Evolutionary conservation across 2,888 invertebrate species (phyloP), one percentile per base, ranked within the genome.

Genomic region (Nomada lathburiana): DNA sequence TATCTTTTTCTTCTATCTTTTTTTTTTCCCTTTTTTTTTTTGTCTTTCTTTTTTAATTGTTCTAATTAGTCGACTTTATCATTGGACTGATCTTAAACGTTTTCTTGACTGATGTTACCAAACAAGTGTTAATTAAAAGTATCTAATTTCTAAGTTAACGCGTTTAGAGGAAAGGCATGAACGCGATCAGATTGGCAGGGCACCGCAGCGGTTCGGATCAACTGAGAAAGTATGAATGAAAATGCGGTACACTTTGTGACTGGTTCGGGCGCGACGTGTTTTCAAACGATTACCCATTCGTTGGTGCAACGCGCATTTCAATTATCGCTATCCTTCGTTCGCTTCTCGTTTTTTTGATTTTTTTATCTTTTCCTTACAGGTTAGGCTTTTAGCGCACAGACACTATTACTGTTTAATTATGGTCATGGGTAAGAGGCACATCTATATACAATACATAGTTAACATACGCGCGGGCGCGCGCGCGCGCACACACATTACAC

Each of bases 101-200:
- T 90, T 90, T 91, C 91, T 92, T 92, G 94, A 94, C 94, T 93
- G 93, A 94, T 93, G 93, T 94, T 93, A 94, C 94, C 94, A 94
- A 93, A 94, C 92, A 63, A 80, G 36, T 91, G 90, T 92, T 93
- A 91, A 92, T 91, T 92, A 91, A 92, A 92, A 90, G 88, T 92
- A 92, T 91, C 91, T 92, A 92, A 92, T 92, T 90, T 91, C 92
- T 93, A 93, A 93, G 93, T 92, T 92, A 86, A 88, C 79, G 76
- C 70, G 84, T 83, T 81, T 87, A 80, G 82, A 77, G 84, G 73
- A 74, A 85, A 84, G 87, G 86, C 60, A 70, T 82, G 85, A 73
- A 82, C 82, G 80, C 81, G 87, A 83, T 85, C 79, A 63, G 60
- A 86, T 86, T 81, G 80, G 76, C 84, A 81, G 84, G 85, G 81